Conservation (phyloP, 2,888 invertebrate genomes). For the Apomyelois bistriatella region DNA sequence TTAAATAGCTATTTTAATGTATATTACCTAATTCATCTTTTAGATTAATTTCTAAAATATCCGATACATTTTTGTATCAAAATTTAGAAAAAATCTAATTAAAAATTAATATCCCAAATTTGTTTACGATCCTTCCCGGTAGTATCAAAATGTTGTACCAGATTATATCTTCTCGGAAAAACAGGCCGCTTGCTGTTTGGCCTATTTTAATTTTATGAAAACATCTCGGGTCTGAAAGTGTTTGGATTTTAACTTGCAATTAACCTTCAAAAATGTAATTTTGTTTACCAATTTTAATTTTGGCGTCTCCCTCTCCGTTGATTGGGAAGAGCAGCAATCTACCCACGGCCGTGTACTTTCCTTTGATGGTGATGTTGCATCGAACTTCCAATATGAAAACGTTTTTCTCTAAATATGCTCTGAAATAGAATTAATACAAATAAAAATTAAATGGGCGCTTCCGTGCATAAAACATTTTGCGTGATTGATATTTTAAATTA, state of each 20-base stretch:
- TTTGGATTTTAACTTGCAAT: constrained; percentile 13
- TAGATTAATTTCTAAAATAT: no score
- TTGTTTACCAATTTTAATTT: constrained; percentile 67
- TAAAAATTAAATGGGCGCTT: background rate
- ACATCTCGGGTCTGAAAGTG: background rate
- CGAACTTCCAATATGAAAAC: constrained; percentile 59
- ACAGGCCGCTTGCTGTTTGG: background rate
- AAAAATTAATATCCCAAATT: no score
- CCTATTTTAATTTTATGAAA: background rate
- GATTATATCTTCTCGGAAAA: background rate
- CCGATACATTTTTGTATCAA: no score
- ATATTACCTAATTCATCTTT: no score
- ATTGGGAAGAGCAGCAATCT: constrained; percentile 67
- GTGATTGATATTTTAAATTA: no score
- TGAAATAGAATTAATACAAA: constrained; percentile 38
- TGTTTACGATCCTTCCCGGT: no score
- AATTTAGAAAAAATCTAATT: no score
- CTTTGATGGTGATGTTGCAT: constrained; percentile 72
- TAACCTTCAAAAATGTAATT: background rate
- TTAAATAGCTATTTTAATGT: no score
- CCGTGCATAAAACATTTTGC: background rate
- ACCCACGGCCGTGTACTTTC: constrained; percentile 70
- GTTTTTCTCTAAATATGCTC: constrained; percentile 64
- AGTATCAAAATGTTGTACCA: background rate
- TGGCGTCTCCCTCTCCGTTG: constrained; percentile 71